Evolutionary conservation across 2,797 vertebrate species (phyloP).

Genomic region (Apogon talboti): DNA sequence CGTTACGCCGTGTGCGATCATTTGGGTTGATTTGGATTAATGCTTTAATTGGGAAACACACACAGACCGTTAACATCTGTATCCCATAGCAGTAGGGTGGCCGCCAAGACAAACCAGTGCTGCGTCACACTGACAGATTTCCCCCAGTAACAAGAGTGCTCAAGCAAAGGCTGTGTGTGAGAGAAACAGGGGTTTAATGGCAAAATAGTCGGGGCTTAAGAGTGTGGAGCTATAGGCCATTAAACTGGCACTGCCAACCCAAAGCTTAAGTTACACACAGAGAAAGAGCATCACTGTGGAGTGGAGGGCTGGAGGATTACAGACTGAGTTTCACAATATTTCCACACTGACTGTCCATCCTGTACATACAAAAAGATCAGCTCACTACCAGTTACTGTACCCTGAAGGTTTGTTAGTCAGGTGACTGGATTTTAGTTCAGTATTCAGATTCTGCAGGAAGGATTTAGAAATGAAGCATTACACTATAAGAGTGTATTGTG

Average conservation of each 20-base stretch:
- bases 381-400: conserved; percentile 82
- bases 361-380: conserved; percentile 78
- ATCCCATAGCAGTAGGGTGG: conserved; percentile 74
- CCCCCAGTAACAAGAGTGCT: conserved; percentile 71
- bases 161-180: conserved; percentile 59
- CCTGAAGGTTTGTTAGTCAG: conserved; percentile 85
- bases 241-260: conserved; percentile 63
- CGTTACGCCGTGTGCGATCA: conserved; percentile 77
- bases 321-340: conserved; percentile 80
- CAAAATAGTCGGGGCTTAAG: conserved; percentile 48
- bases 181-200: conserved; percentile 62
- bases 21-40: conserved; percentile 88
- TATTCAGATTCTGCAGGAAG: conserved; percentile 79
- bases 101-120: conserved; percentile 83
- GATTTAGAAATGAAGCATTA: conserved; percentile 80
- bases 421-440: conserved; percentile 84
- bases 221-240: conserved; percentile 49
- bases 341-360: conserved; percentile 67
- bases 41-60: conserved; percentile 87
- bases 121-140: conserved; percentile 78
- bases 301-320: conserved; percentile 44
- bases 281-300: conserved; percentile 44
- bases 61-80: conserved; percentile 85
- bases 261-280: conserved; percentile 37
- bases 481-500: conserved; percentile 64